Conservation (phyloP, 2,888 invertebrate genomes). For the Pachymerium ferrugineum region DNA sequence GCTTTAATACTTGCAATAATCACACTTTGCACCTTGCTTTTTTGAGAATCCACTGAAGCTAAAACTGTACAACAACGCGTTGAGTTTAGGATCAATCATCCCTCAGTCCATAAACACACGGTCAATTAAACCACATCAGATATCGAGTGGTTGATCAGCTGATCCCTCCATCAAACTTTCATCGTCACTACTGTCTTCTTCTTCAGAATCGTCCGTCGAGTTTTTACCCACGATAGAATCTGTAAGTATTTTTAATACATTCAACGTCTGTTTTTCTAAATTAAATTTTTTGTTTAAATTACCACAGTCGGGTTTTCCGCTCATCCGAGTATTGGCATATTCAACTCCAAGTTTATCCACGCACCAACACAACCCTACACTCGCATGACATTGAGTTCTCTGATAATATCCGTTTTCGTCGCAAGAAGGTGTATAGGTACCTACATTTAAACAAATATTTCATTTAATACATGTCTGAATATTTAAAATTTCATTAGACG, state of each 20-base stretch:
- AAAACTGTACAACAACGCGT: neutral
- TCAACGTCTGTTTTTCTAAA: neutral
- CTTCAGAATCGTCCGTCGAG: neutral
- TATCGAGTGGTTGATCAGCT: conserved; percentile 33
- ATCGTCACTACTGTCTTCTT: conserved; percentile 31
- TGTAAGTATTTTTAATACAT: neutral
- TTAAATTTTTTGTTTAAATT: conserved; percentile 46
- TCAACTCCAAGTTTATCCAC: conserved; percentile 87
- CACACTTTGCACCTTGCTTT: neutral
- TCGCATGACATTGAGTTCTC: conserved; percentile 77
- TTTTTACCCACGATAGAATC: conserved; percentile 23
- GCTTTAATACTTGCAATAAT: too few species aligned
- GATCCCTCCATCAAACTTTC: conserved; percentile 30
- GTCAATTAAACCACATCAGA: conserved; percentile 25
- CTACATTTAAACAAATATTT: conserved; percentile 46
- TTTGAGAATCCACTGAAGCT: conserved; percentile 27
- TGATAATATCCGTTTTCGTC: conserved; percentile 81
- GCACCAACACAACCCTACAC: conserved; percentile 87
- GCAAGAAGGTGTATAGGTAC: conserved; percentile 72
- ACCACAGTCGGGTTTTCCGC: conserved; percentile 75
- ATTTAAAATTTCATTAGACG: too few species aligned
- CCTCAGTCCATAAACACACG: neutral
- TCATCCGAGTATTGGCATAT: conserved; percentile 73
- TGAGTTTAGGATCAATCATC: neutral
- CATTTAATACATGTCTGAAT: too few species aligned